Base-by-base conservation (phyloP, 2,888 invertebrate species). In the Leistus spinibarbis region DNA sequence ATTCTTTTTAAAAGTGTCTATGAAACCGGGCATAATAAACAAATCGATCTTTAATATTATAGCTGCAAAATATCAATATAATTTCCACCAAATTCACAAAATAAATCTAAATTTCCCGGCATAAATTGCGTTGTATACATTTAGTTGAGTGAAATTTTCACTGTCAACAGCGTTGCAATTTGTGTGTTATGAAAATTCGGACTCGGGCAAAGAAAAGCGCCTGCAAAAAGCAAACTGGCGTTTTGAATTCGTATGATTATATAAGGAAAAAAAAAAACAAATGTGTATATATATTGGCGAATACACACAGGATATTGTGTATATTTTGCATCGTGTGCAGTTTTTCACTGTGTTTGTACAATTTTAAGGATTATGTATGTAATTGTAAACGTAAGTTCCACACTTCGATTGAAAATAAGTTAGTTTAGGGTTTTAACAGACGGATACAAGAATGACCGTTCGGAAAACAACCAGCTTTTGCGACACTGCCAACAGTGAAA, bases 331-430 rank as follows among this genome's bases (percentile, higher is more conserved):
- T 81, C 79, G 82, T 82, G 82, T 82, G 82, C 80, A 81, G 82
- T 83, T 82, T 82, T 83, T 83, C 83, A 83, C 81, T 81, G 77
- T 68, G 69, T 69, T 63, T 83, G 83, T 83, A 82, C 80, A 83
- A 82, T 82, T 67, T 53, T 68, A 82, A 82, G 82, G 40, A 40
- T 40, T 40, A 79, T 82, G 82, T 83, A 81, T 83, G 83, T 84
- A 83, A n/a, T 82, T 83, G 82, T 82, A 81, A 80, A 67, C 67
- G 60, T 53, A 64, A 27, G 64, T 64, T 64, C 16, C 23, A 17
- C 23, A 17, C 72, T 76, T 40, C 40, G 40, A 40, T 40, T 40
- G 40, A 40, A 76, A 76, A 76, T 79, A 79, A 79, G 80, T 79
- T 79, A 80, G 78, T 79, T 81, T 81, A 80, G 78, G 79, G 79